These are phyloP conservation scores for Lichenostomus cassidix DNA, from an alignment of 2,113 vertebrate genomes.

Conservation along the genomic window DNA sequence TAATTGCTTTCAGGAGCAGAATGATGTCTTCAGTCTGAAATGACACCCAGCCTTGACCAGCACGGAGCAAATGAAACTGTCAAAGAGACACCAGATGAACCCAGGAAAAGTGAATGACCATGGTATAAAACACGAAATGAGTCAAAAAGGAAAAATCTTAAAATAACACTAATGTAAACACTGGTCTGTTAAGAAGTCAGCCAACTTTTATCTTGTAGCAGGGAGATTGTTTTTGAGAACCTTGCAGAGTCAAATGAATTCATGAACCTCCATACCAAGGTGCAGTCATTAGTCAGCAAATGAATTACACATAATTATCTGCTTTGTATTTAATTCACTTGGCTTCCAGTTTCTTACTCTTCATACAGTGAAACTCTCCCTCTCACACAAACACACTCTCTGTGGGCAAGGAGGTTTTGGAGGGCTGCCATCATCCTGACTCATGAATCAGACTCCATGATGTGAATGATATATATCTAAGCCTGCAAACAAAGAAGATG, in stretches of 20 bases:
- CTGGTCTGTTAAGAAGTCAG: background rate
- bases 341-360: slow-evolving; percentile 66
- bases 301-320: slow-evolving; percentile 72
- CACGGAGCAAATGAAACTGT: background rate
- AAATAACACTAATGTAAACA: background rate
- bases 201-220: slow-evolving; percentile 31
- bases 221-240: slow-evolving; percentile 41
- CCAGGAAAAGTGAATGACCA: background rate
- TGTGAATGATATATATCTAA: slow-evolving; percentile 54
- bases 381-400: slow-evolving; percentile 29
- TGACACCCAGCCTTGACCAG: background rate
- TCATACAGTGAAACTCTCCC: slow-evolving; percentile 35
- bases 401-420: slow-evolving; percentile 46
- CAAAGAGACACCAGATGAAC: background rate
- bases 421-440: slow-evolving; percentile 44
- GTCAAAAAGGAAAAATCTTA: no score
- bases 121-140: background rate
- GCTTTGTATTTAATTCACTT: slow-evolving; percentile 66
- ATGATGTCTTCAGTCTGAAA: background rate
- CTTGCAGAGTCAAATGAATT: slow-evolving; percentile 39
- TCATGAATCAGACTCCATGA: slow-evolving; percentile 43
- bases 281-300: slow-evolving; percentile 74
- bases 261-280: slow-evolving; percentile 58
- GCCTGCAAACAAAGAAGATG: slow-evolving; percentile 63
- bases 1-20: background rate